Percentiles rank a stretch among this genome's conserved stretches.
Evolutionary conservation across 2,888 invertebrate genomes (phyloP).

Genomic region (Coenonympha glycerion): DNA sequence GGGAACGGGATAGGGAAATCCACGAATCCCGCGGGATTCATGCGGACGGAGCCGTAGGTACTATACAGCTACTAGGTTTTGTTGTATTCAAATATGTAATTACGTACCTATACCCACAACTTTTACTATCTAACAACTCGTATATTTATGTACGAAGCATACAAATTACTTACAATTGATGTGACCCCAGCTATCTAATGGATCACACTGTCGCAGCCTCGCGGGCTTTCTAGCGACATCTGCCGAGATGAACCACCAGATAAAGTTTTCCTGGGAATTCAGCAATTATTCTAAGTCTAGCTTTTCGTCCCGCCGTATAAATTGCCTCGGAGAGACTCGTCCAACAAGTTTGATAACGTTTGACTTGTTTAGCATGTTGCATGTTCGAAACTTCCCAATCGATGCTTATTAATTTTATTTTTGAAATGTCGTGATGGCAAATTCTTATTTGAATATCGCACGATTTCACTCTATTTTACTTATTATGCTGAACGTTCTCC

Average conservation of each 20-base stretch:
- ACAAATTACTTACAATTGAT: constrained; percentile 48
- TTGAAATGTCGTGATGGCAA: neutral
- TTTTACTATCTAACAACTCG: neutral
- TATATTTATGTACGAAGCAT: constrained; percentile 17
- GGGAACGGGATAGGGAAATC: too few species aligned
- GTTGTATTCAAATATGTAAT: neutral
- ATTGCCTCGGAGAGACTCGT: constrained; percentile 5
- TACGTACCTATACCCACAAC: too few species aligned
- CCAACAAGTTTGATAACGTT: neutral
- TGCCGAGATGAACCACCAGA: constrained; percentile 48
- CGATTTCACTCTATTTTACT: neutral
- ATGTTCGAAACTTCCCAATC: neutral
- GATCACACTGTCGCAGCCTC: constrained; percentile 37
- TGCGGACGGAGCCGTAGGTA: too few species aligned
- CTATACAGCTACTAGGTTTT: too few species aligned
- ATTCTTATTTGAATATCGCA: neutral
- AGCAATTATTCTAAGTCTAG: constrained; percentile 30
- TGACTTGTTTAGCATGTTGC: neutral
- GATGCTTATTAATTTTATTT: neutral
- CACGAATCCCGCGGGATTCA: too few species aligned
- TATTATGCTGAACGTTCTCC: too few species aligned
- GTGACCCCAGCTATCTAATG: constrained; percentile 41
- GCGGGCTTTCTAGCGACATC: constrained; percentile 52
- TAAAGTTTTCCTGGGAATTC: constrained; percentile 37
- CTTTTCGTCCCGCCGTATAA: constrained; percentile 23